Base-by-base conservation (phyloP, 2,888 invertebrate species). In the Augochlorella aurata region DNA sequence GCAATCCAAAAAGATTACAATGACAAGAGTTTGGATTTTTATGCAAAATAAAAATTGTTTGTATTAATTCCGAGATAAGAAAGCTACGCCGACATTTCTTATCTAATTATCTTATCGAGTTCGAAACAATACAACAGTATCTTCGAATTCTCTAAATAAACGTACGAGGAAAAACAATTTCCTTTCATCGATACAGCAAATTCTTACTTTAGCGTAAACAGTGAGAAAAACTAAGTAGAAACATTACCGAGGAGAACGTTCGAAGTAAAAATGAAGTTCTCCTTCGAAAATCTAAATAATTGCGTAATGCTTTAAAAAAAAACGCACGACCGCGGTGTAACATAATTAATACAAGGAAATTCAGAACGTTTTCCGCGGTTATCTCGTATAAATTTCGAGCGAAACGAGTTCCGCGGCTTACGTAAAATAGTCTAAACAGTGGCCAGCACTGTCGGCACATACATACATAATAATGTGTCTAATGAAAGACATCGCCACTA, bases 401-500 rank as follows among this genome's bases (percentile, higher is more conserved):
- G 18, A n/a, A 44, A 44, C 10, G 12, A 65, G 10, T 65, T 44
- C n/a, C 12, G 18, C 10, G 12, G 12, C 10, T n/a, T 44, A 44
- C 65, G 65, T 65, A 65, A 44, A 38, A 65, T 44, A n/a, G 29
- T 29, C 1, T 29, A n/a, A 18, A 61, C 29, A 58, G 47, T 18
- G 4, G 12, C 9, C 14, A 71, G 16, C 12, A 14, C 47, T n/a
- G 18, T 9, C 24, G 52, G 5, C 24, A 52, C 24, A 38, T 38
- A 38, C 38, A 38, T 45, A 52, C 24, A n/a, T 52, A 44, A 44
- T 44, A 66, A 74, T 24, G 14, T 18, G 16, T 44, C 52, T 66
- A 52, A 74, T 44, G 24, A 58, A 74, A 67, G 45, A 67, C 50
- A 50, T 50, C 44, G 52, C 14, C 16, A 47, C 49, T 50, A 45